Percentiles rank a stretch among this genome's conserved stretches.
Conservation (phyloP, 1,140 invertebrate species). For the Drosophila miranda region DNA sequence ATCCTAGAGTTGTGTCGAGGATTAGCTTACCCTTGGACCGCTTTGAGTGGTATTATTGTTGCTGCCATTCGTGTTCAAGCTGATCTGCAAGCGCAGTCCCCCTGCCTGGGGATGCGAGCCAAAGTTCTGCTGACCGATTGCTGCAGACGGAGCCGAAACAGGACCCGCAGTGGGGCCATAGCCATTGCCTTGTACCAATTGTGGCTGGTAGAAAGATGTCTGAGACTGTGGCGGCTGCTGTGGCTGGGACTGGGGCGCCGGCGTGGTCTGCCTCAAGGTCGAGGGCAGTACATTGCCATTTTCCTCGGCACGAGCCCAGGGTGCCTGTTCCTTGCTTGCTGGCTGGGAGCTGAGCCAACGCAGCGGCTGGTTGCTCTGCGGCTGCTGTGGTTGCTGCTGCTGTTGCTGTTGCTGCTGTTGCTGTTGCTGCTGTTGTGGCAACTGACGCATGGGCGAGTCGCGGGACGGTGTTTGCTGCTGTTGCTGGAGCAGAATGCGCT, state of each 20-base stretch:
- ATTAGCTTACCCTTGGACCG: slow-evolving; percentile 62
- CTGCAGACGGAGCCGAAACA: background rate
- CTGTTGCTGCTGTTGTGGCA: slow-evolving; percentile 57
- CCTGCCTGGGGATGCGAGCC: slow-evolving; percentile 53
- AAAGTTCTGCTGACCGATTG: slow-evolving; percentile 62
- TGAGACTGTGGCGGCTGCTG: slow-evolving; percentile 30
- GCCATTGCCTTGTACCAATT: slow-evolving; percentile 56
- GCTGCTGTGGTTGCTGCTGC: slow-evolving; percentile 53
- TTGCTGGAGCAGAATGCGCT: slow-evolving; percentile 68
- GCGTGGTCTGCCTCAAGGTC: slow-evolving; percentile 60
- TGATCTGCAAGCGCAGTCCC: slow-evolving; percentile 76
- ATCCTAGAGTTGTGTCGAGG: background rate
- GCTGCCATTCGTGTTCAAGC: slow-evolving; percentile 51
- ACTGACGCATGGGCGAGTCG: slow-evolving; percentile 71
- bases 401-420: slow-evolving; percentile 48
- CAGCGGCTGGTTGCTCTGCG: slow-evolving; percentile 56
- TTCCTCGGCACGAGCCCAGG: slow-evolving; percentile 76
- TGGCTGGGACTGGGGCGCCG: slow-evolving; percentile 35
- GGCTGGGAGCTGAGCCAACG: slow-evolving; percentile 74
- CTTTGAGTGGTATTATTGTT: slow-evolving; percentile 58
- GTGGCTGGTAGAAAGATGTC: slow-evolving; percentile 39
- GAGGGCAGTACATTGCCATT: slow-evolving; percentile 78
- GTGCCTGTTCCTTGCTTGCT: slow-evolving; percentile 68
- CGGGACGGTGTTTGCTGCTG: slow-evolving; percentile 56
- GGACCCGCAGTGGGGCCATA: slow-evolving; percentile 28